Percentiles rank a stretch among this genome's conserved stretches.
Evolutionary conservation across 2,797 vertebrate species (phyloP).

Genomic region (Tokudaia tokunoshimensis): DNA sequence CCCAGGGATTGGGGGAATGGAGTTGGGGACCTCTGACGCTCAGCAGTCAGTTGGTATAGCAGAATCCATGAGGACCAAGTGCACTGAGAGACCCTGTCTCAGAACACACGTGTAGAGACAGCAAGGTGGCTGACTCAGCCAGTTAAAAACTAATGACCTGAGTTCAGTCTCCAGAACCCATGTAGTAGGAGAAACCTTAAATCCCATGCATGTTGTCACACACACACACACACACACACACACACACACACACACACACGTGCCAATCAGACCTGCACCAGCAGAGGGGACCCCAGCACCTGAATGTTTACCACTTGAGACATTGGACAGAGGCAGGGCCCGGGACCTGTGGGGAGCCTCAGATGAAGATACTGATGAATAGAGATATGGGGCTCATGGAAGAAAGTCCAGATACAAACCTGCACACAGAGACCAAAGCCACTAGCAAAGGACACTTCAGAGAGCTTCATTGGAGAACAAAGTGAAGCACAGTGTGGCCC

Average conservation of each 20-base stretch:
- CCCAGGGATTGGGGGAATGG: neutral
- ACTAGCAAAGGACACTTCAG: too few species aligned
- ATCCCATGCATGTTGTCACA: too few species aligned
- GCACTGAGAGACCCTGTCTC: neutral
- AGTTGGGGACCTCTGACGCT: neutral
- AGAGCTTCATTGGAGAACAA: neutral
- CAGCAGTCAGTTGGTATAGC: neutral
- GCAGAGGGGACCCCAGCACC: neutral
- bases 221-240: neutral
- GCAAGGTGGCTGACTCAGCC: neutral
- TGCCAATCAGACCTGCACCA: neutral
- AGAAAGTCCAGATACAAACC: neutral
- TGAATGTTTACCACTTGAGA: neutral
- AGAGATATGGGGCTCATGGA: neutral
- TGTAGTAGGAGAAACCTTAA: neutral
- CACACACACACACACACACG: neutral
- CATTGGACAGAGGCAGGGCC: neutral
- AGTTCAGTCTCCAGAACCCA: neutral
- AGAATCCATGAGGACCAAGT: neutral
- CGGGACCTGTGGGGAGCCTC: neutral
- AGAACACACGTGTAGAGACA: neutral
- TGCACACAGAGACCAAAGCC: neutral
- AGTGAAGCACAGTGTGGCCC: fast-evolving
- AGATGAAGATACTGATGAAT: neutral
- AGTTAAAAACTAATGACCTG: neutral